A percentile compares a stretch with the other conserved stretches of the same genome.
Evolutionary conservation across 2,797 vertebrate species (phyloP).

Genomic region (Pteronotus mesoamericanus): DNA sequence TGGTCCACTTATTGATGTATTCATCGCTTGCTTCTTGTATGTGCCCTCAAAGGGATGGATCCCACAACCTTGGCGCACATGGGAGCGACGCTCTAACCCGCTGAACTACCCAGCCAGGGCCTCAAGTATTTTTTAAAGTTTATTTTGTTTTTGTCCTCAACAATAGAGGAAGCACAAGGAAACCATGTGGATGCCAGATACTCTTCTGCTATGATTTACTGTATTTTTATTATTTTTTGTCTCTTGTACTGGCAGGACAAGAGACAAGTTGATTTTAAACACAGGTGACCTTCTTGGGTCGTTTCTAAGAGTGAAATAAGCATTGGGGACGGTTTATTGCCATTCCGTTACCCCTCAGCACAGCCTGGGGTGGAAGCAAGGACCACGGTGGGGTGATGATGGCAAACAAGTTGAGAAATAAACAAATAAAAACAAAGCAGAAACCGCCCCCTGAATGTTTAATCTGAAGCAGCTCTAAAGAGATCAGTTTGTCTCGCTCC

Average conservation of each 20-base stretch:
- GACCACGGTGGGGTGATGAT: not conserved
- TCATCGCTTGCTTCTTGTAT: not conserved
- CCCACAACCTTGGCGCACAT: too few species aligned
- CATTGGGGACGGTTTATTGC: not conserved
- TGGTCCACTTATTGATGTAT: not conserved
- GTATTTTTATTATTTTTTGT: not conserved
- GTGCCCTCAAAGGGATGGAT: not conserved
- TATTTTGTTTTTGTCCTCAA: not conserved
- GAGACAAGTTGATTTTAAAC: not conserved
- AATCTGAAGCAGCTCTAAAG: not conserved
- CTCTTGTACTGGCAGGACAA: not conserved
- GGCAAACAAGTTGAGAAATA: not conserved
- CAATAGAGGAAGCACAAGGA: not conserved
- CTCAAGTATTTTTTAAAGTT: not conserved
- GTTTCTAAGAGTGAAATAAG: not conserved
- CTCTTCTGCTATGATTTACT: not conserved
- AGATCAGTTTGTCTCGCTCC: accelerated
- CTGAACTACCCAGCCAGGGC: not conserved
- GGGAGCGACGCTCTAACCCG: not conserved
- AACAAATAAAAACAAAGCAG: not conserved
- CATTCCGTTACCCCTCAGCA: not conserved
- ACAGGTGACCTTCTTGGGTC: not conserved
- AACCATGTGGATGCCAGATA: not conserved
- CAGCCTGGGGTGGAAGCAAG: not conserved
- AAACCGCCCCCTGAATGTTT: not conserved